These are phyloP conservation scores for Pogoniulus pusillus DNA, from an alignment of 2,797 vertebrate genomes.

Conservation along the genomic window DNA sequence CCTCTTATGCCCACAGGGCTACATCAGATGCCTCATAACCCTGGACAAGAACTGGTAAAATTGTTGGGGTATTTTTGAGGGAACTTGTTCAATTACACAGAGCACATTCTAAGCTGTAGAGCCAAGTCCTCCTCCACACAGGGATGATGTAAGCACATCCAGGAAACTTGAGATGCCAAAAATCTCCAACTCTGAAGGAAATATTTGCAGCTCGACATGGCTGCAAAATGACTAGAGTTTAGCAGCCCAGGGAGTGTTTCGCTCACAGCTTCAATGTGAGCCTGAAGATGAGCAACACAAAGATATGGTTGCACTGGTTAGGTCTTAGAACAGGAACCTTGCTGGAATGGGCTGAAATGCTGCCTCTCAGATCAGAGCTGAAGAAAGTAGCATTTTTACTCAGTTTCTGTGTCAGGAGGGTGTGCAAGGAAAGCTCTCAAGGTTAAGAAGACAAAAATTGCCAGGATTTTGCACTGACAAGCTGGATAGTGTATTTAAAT, in stretches of 20 bases:
- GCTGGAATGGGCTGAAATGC: neutral
- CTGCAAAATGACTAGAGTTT: slow-evolving; percentile 52
- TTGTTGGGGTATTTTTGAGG: slow-evolving; percentile 45
- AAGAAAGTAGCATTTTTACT: neutral
- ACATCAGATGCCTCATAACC: neutral
- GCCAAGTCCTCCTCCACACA: slow-evolving; percentile 59
- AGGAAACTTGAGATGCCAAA: slow-evolving; percentile 65
- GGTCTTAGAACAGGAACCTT: neutral
- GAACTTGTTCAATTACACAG: slow-evolving; percentile 39
- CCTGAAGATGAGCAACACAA: slow-evolving; percentile 29
- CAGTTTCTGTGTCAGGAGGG: neutral
- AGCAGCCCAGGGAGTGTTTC: slow-evolving; percentile 18
- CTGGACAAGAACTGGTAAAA: slow-evolving; percentile 48
- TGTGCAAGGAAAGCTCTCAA: neutral
- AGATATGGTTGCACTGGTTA: neutral
- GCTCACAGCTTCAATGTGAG: neutral
- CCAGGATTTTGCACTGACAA: neutral
- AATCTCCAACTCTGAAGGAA: slow-evolving; percentile 54
- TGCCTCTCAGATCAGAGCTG: neutral
- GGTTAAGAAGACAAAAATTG: neutral
- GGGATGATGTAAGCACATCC: slow-evolving; percentile 69
- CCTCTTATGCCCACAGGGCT: slow-evolving; percentile 20
- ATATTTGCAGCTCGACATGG: slow-evolving; percentile 46
- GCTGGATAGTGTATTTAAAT: neutral
- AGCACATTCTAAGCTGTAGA: slow-evolving; percentile 33